Percentiles rank a stretch among this genome's conserved stretches.
These are phyloP conservation scores for Daubentonia madagascariensis DNA, from an alignment of 2,113 vertebrate genomes.

Conservation along the genomic window DNA sequence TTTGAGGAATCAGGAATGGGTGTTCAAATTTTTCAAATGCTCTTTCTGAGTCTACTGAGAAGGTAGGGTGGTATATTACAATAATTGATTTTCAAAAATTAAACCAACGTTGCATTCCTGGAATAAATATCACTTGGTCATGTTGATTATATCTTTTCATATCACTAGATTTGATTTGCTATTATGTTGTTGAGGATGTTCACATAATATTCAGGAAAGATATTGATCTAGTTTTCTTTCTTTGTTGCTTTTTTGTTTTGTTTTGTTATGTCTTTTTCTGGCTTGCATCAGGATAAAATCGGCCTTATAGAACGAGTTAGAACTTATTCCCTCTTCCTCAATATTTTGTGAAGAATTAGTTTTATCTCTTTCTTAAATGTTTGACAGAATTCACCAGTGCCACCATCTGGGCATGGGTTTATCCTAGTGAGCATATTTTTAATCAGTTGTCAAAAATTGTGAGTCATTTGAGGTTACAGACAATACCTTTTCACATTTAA, in stretches of 20 bases:
- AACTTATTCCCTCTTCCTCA: neutral
- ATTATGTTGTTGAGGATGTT: neutral
- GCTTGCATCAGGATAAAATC: neutral
- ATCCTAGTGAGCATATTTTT: neutral
- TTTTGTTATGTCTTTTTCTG: neutral
- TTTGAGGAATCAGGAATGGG: neutral
- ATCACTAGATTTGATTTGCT: neutral
- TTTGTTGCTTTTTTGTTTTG: neutral
- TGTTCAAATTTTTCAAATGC: neutral
- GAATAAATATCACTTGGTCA: neutral
- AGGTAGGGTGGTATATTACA: neutral
- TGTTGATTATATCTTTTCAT: neutral
- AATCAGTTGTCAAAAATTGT: neutral
- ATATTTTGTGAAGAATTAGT: neutral
- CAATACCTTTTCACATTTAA: neutral
- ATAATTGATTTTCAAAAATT: neutral
- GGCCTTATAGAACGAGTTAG: neutral
- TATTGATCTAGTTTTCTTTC: neutral
- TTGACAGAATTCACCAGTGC: neutral
- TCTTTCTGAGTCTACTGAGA: neutral
- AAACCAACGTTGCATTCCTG: neutral
- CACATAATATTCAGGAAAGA: neutral
- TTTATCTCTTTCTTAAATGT: neutral
- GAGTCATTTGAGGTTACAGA: neutral
- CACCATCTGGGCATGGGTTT: neutral